A percentile compares a stretch with the other conserved stretches of the same genome.
These are phyloP conservation scores for Cerastis rubricosa DNA, from an alignment of 2,888 invertebrate species.

Conservation along the genomic window DNA sequence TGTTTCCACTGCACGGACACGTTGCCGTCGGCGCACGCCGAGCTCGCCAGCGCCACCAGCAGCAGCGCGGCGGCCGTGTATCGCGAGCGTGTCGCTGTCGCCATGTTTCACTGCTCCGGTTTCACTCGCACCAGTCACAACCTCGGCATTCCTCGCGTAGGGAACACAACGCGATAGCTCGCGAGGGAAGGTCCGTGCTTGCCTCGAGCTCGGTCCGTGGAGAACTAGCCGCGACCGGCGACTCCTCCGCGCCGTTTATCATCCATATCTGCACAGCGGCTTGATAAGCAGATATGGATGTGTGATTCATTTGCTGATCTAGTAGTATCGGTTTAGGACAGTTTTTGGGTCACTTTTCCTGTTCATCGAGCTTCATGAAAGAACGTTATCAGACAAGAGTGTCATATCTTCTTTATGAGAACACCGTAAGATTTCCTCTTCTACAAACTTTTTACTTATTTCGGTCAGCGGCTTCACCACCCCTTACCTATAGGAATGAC, in stretches of 20 bases:
- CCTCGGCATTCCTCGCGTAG: slow-evolving; percentile 6
- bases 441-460: not conserved
- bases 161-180: not conserved
- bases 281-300: slow-evolving; percentile 64
- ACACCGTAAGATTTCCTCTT: not conserved
- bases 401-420: not conserved
- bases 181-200: not conserved
- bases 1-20: slow-evolving; percentile 74
- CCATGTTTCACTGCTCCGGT: slow-evolving; percentile 18
- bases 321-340: not conserved
- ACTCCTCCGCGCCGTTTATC: slow-evolving; percentile 47
- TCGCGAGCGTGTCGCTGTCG: not conserved
- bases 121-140: not conserved
- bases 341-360: slow-evolving; percentile 31
- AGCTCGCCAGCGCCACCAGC: slow-evolving; percentile 33
- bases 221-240: slow-evolving; percentile 28
- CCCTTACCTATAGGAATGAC: not conserved
- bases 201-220: slow-evolving; percentile 5
- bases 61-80: slow-evolving; percentile 17
- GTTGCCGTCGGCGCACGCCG: slow-evolving; percentile 52
- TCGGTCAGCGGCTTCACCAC: not conserved
- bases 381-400: not conserved
- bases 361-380: not conserved
- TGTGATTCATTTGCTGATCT: slow-evolving; percentile 60
- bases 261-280: slow-evolving; percentile 49